Percentiles rank a stretch among this genome's conserved stretches.
These are phyloP conservation scores for Diaperis boleti DNA, from an alignment of 2,888 invertebrate species.

Conservation along the genomic window DNA sequence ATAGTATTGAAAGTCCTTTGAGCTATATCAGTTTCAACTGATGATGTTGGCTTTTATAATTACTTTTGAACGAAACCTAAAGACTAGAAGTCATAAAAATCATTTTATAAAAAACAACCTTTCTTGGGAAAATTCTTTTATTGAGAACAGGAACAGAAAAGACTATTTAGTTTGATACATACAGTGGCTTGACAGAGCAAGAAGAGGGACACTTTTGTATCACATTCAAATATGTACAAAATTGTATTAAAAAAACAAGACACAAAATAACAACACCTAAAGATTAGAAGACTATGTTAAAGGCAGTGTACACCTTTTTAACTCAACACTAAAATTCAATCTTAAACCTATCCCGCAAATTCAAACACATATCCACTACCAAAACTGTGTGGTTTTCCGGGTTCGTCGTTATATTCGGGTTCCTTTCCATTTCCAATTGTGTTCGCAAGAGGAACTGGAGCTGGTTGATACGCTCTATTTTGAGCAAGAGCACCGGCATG, in stretches of 20 bases:
- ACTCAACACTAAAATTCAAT: slow-evolving; percentile 4
- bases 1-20: too few relatives aligned
- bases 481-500: slow-evolving; percentile 9
- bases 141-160: slow-evolving; percentile 32
- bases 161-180: slow-evolving; percentile 5
- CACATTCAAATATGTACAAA: slow-evolving; percentile 19
- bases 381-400: slow-evolving; percentile 71
- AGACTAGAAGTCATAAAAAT: too few relatives aligned
- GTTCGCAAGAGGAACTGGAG: slow-evolving; percentile 48
- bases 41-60: too few relatives aligned
- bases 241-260: slow-evolving; percentile 9
- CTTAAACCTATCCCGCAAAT: slow-evolving; percentile 68
- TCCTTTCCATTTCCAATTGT: slow-evolving; percentile 52
- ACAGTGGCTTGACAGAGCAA: slow-evolving; percentile 2
- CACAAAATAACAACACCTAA: slow-evolving; percentile 15
- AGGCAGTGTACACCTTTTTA: not conserved
- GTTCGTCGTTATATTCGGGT: slow-evolving; percentile 62
- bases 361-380: slow-evolving; percentile 75
- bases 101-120: not conserved
- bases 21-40: too few relatives aligned
- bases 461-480: slow-evolving; percentile 23
- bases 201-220: slow-evolving; percentile 10
- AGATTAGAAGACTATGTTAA: slow-evolving; percentile 5
- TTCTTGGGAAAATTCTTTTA: slow-evolving; percentile 27
- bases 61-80: too few relatives aligned